A percentile compares a stretch with the other conserved stretches of the same genome.
Evolutionary conservation across 2,113 vertebrate genomes (phyloP).

Genomic region (Tragelaphus scriptus): DNA sequence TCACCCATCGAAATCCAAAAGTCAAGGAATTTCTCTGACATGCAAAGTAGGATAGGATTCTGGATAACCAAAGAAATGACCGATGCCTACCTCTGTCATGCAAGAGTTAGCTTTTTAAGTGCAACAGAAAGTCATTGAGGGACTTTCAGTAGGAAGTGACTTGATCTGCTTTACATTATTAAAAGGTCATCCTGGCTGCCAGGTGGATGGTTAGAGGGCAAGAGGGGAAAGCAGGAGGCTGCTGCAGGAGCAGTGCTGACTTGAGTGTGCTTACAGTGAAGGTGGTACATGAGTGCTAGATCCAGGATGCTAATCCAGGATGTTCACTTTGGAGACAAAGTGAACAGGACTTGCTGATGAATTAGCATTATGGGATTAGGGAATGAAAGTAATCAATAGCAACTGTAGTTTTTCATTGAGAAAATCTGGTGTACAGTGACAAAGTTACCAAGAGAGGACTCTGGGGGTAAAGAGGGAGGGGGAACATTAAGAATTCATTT

Average conservation of each 20-base stretch:
- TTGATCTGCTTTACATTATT: background rate
- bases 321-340: background rate
- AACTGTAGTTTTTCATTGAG: background rate
- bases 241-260: no score
- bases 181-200: background rate
- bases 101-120: background rate
- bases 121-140: background rate
- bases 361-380: background rate
- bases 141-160: background rate
- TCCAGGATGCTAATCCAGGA: background rate
- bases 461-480: accelerated
- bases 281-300: background rate
- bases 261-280: no score
- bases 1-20: background rate
- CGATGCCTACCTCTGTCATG: background rate
- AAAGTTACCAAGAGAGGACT: background rate
- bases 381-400: background rate
- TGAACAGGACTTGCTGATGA: background rate
- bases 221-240: background rate
- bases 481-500: background rate
- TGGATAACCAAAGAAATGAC: background rate
- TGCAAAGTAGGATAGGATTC: background rate
- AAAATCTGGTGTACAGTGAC: background rate
- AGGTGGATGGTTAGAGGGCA: no score
- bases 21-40: background rate